Conservation (phyloP, 2,797 vertebrate genomes). For the Rhinichthys osculus region DNA sequence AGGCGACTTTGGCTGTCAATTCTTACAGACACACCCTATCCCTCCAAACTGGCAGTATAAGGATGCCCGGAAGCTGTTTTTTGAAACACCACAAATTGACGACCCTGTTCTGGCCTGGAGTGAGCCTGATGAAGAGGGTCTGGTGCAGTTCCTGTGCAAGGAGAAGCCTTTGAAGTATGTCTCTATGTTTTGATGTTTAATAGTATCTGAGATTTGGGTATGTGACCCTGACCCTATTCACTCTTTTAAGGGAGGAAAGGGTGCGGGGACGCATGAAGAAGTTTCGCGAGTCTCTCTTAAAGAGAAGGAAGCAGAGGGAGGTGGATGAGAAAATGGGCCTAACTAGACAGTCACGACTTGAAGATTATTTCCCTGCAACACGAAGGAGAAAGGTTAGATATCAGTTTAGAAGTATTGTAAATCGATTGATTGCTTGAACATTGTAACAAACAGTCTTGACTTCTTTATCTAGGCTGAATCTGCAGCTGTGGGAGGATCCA, state of each 20-base stretch:
- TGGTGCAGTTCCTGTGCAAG: conserved; percentile 77
- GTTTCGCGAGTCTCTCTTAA: conserved; percentile 69
- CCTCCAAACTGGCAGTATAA: conserved; percentile 77
- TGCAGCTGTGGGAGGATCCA: conserved; percentile 53
- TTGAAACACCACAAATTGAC: conserved; percentile 61
- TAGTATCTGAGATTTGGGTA: background rate
- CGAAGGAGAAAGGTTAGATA: conserved; percentile 70
- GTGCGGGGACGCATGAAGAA: conserved; percentile 73
- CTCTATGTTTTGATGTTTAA: background rate
- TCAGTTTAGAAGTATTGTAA: background rate
- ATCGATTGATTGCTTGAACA: background rate
- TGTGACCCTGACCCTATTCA: conserved; percentile 15
- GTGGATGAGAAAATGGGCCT: conserved; percentile 56
- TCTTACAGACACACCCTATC: conserved; percentile 72
- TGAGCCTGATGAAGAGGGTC: conserved; percentile 78
- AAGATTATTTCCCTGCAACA: conserved; percentile 77
- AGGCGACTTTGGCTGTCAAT: background rate
- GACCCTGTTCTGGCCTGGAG: conserved; percentile 73
- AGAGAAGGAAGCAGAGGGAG: conserved; percentile 67
- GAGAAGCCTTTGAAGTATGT: conserved; percentile 74
- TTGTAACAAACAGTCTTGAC: conserved; percentile 26
- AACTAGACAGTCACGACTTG: conserved; percentile 71
- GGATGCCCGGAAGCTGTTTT: conserved; percentile 79
- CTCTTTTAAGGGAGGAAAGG: conserved; percentile 69
- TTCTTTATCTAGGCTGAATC: conserved; percentile 58